Percentiles rank a stretch among this genome's conserved stretches.
Conservation (phyloP, 2,888 invertebrate genomes). For the Pyrrhia umbra region DNA sequence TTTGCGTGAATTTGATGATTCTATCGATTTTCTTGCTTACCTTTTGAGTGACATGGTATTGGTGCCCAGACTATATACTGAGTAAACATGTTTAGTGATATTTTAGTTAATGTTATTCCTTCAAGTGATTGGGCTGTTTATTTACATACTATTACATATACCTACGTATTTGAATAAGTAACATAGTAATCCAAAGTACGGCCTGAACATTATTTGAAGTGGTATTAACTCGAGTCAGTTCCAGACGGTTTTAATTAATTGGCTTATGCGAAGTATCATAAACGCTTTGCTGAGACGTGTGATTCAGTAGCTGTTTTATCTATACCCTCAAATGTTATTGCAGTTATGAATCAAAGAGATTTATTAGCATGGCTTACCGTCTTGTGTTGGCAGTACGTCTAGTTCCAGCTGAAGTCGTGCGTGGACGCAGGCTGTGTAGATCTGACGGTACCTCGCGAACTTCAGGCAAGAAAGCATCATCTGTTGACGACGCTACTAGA, state of each 20-base stretch:
- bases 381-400: constrained; percentile 86
- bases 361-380: constrained; percentile 71
- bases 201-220: constrained; percentile 35
- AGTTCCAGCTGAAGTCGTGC: constrained; percentile 85
- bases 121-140: constrained; percentile 18
- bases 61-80: constrained; percentile 53
- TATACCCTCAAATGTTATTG: constrained; percentile 14
- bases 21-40: constrained; percentile 41
- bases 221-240: constrained; percentile 13
- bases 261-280: constrained; percentile 26
- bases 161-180: constrained; percentile 4
- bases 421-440: constrained; percentile 78
- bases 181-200: constrained; percentile 25
- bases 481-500: constrained; percentile 80
- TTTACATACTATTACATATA: constrained; percentile 30
- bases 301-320: constrained; percentile 5
- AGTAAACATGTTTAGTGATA: constrained; percentile 54
- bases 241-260: constrained; percentile 30
- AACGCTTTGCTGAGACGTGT: constrained; percentile 21
- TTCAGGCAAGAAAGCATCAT: constrained; percentile 87
- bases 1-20: constrained; percentile 49
- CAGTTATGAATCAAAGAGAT: background rate
- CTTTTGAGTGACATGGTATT: constrained; percentile 41
- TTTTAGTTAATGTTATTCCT: constrained; percentile 40
- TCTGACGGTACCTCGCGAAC: constrained; percentile 79